phyloP scores from a whole-genome alignment of 2,113 vertebrate species.

The Erinaceus europaeus region DNA sequence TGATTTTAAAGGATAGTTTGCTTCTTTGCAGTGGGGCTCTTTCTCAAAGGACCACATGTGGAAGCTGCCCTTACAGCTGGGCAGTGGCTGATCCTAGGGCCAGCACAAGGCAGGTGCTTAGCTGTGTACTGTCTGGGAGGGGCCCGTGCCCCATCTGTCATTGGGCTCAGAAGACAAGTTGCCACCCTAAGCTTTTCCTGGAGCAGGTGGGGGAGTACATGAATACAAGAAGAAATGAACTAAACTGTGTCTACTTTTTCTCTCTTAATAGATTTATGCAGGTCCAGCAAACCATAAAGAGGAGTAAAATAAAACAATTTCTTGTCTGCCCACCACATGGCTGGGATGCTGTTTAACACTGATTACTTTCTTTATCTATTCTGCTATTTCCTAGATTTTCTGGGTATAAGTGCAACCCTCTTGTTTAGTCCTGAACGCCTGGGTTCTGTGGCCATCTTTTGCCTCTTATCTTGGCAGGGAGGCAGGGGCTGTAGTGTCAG shows the following conservation, averaged over 20 bases:
- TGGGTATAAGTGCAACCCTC: background rate
- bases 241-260: background rate
- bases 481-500: background rate
- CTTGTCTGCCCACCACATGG: background rate
- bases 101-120: background rate
- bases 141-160: background rate
- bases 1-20: background rate
- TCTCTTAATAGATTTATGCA: background rate
- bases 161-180: background rate
- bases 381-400: background rate
- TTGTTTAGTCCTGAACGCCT: background rate
- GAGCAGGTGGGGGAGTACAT: slow-evolving; percentile 14
- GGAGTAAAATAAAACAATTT: background rate
- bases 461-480: no score
- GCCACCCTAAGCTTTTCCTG: background rate
- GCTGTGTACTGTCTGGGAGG: background rate
- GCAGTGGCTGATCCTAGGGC: background rate
- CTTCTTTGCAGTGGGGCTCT: background rate
- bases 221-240: background rate
- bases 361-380: background rate
- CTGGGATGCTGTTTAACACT: background rate
- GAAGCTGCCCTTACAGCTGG: background rate
- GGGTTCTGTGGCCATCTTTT: background rate
- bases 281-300: background rate
- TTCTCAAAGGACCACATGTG: background rate